Conservation (phyloP, 1,140 invertebrate species). For the Pseudomyrmex pallidus region DNA sequence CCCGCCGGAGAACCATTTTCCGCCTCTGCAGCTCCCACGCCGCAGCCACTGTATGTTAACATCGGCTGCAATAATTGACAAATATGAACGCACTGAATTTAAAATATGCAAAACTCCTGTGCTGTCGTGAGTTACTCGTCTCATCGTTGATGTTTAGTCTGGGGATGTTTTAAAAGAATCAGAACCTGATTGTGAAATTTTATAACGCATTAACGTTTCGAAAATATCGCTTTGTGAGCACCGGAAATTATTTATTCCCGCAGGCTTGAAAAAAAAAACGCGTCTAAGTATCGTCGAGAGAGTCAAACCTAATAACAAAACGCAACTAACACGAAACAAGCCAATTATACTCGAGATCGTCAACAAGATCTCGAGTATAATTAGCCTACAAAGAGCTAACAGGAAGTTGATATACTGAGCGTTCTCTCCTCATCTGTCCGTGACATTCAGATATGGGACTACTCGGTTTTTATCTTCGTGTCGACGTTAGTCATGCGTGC, state of each 20-base stretch:
- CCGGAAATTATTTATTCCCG: not conserved
- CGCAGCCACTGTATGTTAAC: slow-evolving; percentile 76
- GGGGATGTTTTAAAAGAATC: too few relatives aligned
- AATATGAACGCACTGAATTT: not conserved
- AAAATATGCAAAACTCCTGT: not conserved
- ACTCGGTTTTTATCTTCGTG: slow-evolving; percentile 17
- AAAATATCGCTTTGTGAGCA: slow-evolving; percentile 2
- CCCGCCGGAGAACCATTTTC: slow-evolving; percentile 80
- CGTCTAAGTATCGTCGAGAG: not conserved
- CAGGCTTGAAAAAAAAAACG: too few relatives aligned
- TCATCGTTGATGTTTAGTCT: too few relatives aligned
- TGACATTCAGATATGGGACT: slow-evolving; percentile 74
- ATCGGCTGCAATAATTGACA: slow-evolving; percentile 76
- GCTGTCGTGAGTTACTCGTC: too few relatives aligned
- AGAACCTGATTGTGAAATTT: too few relatives aligned
- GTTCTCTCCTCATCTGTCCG: slow-evolving; percentile 64
- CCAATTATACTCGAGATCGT: not conserved
- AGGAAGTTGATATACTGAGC: slow-evolving; percentile 64
- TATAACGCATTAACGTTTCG: not conserved
- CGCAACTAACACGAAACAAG: slow-evolving; percentile 9
- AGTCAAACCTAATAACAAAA: not conserved
- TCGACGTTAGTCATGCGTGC: slow-evolving; percentile 23
- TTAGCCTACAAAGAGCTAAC: slow-evolving; percentile 60
- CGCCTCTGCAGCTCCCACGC: slow-evolving; percentile 67
- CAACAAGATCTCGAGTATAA: slow-evolving; percentile 45